Evolutionary conservation across 30 jellyfish, hydroid and myxozoan species (phyloP), one percentile per base, ranked within the genome.

Genomic region (Turritopsis rubra): DNA sequence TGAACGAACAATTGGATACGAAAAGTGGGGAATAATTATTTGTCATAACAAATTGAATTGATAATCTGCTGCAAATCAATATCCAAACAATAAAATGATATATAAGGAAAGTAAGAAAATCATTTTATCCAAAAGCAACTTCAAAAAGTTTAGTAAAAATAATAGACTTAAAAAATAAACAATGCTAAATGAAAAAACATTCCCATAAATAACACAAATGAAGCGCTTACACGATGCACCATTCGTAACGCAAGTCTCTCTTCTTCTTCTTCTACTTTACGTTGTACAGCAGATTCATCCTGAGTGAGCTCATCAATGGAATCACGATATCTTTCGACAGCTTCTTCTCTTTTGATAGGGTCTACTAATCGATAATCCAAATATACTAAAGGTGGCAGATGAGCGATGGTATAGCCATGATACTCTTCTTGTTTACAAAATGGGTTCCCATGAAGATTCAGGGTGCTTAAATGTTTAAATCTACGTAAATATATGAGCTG

Each of bases 401-500:
- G 96, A 54, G 97, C 89, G 8, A 87, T 73, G 74, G 90, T 80
- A 66, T 87, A 91, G 52, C 94, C 87, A 70, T 73, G 85, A 80
- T 91, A 91, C 23, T 87, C 88, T 29, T 85, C 89, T 79, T 83
- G 87, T 77, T 87, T 89, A 86, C 96, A 86, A 52, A 91, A 31
- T 1, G 97, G 97, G 73, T 91, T 91, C 9, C 97, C 97, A 82
- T 84, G 86, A 65, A 91, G 84, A 83, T 83, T 91, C 66, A 91
- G 79, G 28, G 97, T 83, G 74, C 87, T 91, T 28, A 91, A 73
- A 8, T 68, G 72, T 65, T 86, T 80, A 86, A 91, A 91, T 53
- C 73, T 86, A 25, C 97, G 88, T 21, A 91, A 75, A 65, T 91
- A 91, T 25, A 89, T 29, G 21, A 91, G 79, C 97, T 91, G 52